These are phyloP conservation scores for Peromyscus leucopus DNA, from an alignment of 2,113 vertebrate genomes.

Conservation along the genomic window DNA sequence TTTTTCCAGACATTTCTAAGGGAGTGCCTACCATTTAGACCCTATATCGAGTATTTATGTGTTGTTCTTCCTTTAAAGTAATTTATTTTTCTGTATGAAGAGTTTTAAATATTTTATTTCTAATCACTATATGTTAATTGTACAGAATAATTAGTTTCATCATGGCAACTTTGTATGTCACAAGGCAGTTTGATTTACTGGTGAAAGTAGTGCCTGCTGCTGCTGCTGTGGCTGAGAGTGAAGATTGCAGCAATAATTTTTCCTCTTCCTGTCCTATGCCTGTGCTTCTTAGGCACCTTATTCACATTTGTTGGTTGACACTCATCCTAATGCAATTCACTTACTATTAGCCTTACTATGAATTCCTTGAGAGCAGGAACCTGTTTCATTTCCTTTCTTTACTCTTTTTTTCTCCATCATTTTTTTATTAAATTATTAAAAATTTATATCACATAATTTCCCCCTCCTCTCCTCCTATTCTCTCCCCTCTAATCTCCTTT, in stretches of 20 bases:
- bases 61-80: neutral
- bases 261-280: neutral
- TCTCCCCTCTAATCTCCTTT: too few species aligned
- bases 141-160: neutral
- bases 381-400: neutral
- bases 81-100: neutral
- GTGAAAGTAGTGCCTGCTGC: neutral
- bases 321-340: neutral
- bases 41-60: neutral
- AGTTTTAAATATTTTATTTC: neutral
- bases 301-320: neutral
- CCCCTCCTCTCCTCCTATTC: too few species aligned
- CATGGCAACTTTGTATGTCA: neutral
- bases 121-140: neutral
- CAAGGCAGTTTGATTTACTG: neutral
- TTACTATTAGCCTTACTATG: neutral
- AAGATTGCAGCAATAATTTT: neutral
- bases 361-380: neutral
- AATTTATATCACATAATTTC: too few species aligned
- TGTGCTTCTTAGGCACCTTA: neutral
- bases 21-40: neutral
- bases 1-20: neutral
- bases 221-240: neutral
- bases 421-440: too few species aligned
- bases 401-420: too few species aligned